Evolutionary conservation across 2,113 vertebrate genomes (phyloP).

Genomic region (Marcusenius ussheri): DNA sequence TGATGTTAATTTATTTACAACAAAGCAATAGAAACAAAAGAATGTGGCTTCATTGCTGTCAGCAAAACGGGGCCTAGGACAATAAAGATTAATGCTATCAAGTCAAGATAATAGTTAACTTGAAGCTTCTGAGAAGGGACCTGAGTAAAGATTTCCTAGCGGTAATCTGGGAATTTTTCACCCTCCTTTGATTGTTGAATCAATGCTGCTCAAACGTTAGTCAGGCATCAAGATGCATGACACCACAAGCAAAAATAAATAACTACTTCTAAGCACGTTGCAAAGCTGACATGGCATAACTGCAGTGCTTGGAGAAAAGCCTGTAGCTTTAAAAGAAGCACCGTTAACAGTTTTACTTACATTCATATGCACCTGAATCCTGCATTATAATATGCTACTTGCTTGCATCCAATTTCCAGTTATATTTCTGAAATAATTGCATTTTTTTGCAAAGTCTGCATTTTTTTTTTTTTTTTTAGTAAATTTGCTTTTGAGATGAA

Average conservation of each 20-base stretch:
- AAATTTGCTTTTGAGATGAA: background rate
- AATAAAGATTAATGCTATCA: background rate
- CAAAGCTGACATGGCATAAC: background rate
- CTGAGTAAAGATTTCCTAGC: background rate
- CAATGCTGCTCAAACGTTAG: background rate
- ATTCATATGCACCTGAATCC: background rate
- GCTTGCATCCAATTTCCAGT: background rate
- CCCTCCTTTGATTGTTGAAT: conserved; percentile 5
- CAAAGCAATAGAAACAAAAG: background rate
- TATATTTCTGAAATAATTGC: background rate
- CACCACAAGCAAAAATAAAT: background rate
- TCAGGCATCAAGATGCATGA: background rate
- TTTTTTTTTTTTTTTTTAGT: background rate
- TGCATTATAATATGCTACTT: background rate
- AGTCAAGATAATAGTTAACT: conserved; percentile 12
- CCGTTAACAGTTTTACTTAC: background rate
- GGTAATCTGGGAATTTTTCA: background rate
- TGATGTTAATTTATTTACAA: background rate
- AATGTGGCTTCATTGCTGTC: background rate
- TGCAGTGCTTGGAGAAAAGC: background rate
- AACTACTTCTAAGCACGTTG: background rate
- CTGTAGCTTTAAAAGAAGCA: background rate
- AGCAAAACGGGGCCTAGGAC: background rate
- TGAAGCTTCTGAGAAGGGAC: background rate
- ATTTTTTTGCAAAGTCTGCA: background rate